Evolutionary conservation across 2,113 vertebrate genomes (phyloP), one percentile per base, ranked within the genome.

Genomic region (Epinephelus fuscoguttatus): DNA sequence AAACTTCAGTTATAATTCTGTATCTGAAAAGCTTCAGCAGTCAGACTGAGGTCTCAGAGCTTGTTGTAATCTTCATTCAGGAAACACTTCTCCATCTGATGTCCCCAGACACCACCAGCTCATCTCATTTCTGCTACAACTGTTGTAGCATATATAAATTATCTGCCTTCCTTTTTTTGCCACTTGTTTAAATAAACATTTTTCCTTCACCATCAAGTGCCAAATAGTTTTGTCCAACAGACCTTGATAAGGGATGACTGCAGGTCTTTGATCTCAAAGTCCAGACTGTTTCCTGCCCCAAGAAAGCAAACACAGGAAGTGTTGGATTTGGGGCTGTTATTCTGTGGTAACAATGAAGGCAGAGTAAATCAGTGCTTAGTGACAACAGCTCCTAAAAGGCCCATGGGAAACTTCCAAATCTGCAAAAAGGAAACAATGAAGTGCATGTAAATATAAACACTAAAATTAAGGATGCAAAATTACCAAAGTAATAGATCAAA

Each of bases 231-330:
- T 25, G 73, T 52, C 55, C 74, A n/a, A 4, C 23, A 27, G 59
- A 53, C 55, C 47, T 27, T 47, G 88, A 86, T 89, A 88, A 84
- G 77, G 10, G 47, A 15, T 15, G 57, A 13, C 52, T 33, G 66
- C 42, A 37, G 45, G 40, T 69, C 89, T 93, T 82, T 92, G 91
- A 92, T 93, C 88, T 81, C 14, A 4, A 7, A 47, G 63, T 64
- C 83, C 57, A 88, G 85, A 82, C 88, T 21, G 67, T 21, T 92
- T 94, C 92, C 91, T 91, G 87, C 85, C 76, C 40, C 53, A 1
- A 62, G 33, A 72, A 78, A 64, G 82, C 64, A 90, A 93, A 91
- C 88, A 87, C 89, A 92, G 93, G 93, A 94, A 93, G 81, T 88
- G 87, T 18, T 74, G 71, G 57, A 57, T 78, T 40, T 70, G 55